Percentiles rank a stretch among this genome's conserved stretches.
Evolutionary conservation across 2,888 invertebrate species (phyloP).

Genomic region (Epicampocera succincta): DNA sequence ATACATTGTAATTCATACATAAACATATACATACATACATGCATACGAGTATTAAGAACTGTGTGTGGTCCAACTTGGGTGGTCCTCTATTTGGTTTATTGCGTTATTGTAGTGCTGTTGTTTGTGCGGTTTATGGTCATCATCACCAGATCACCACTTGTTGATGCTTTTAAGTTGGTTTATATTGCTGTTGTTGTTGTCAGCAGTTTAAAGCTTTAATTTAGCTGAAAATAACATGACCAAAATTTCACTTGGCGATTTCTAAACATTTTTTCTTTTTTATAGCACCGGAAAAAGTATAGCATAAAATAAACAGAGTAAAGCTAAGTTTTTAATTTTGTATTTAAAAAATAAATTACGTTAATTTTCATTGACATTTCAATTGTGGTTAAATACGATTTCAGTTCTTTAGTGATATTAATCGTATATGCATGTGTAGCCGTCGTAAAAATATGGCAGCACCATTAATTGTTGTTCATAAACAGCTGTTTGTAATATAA

Average conservation of each 20-base stretch:
- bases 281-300: too few relatives aligned
- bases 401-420: too few relatives aligned
- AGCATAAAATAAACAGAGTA: too few relatives aligned
- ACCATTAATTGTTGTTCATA: too few relatives aligned
- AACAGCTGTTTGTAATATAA: too few relatives aligned
- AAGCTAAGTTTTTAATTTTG: too few relatives aligned
- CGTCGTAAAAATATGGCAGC: too few relatives aligned
- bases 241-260: not conserved
- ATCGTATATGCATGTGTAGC: too few relatives aligned
- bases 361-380: too few relatives aligned
- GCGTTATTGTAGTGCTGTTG: slow-evolving; percentile 50
- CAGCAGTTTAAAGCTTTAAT: slow-evolving; percentile 14
- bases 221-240: slow-evolving; percentile 35
- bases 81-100: slow-evolving; percentile 63
- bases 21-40: not conserved
- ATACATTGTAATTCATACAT: not conserved
- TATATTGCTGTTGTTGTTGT: slow-evolving; percentile 12
- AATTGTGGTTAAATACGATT: too few relatives aligned
- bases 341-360: too few relatives aligned
- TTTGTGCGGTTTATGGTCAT: slow-evolving; percentile 59
- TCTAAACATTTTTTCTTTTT: not conserved
- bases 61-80: slow-evolving; percentile 69
- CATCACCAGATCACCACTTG: slow-evolving; percentile 39
- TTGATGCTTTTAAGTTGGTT: slow-evolving; percentile 32
- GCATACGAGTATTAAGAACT: not conserved